phyloP scores from a whole-genome alignment of 2,113 vertebrate species.

The Cynoglossus semilaevis region DNA sequence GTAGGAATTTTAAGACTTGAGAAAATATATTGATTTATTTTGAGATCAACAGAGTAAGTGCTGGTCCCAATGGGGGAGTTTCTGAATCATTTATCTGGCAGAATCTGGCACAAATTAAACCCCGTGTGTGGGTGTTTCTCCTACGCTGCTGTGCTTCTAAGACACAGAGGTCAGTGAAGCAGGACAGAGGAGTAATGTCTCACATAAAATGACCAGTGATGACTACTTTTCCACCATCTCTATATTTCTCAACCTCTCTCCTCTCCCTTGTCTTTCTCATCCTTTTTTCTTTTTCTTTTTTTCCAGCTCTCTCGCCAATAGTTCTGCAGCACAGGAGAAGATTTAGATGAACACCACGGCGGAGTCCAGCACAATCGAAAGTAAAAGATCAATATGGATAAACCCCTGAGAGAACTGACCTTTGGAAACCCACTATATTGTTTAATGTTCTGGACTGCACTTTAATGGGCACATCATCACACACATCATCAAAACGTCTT shows the following conservation, averaged over 20 bases:
- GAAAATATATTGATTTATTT: slow-evolving; percentile 6
- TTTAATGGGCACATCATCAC: slow-evolving; percentile 64
- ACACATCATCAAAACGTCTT: slow-evolving; percentile 54
- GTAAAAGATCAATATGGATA: slow-evolving; percentile 62
- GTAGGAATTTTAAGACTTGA: slow-evolving; percentile 1
- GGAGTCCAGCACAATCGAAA: slow-evolving; percentile 42
- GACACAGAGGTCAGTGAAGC: slow-evolving; percentile 39
- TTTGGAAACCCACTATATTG: slow-evolving; percentile 60
- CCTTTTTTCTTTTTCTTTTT: neutral
- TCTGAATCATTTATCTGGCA: slow-evolving; percentile 21
- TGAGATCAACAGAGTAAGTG: neutral
- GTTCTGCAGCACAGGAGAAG: slow-evolving; percentile 14
- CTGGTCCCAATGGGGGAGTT: neutral
- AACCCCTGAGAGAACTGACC: slow-evolving; percentile 56
- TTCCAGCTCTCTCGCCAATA: neutral
- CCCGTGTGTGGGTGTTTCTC: slow-evolving; percentile 5
- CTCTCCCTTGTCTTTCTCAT: slow-evolving; percentile 16
- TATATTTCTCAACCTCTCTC: neutral
- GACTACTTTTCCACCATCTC: slow-evolving; percentile 21
- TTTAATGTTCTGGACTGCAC: slow-evolving; percentile 63
- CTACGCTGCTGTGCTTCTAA: slow-evolving; percentile 6
- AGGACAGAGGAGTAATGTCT: slow-evolving; percentile 34
- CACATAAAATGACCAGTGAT: slow-evolving; percentile 41
- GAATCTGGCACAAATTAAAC: slow-evolving; percentile 14
- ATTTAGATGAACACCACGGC: slow-evolving; percentile 36